A percentile compares a stretch with the other conserved stretches of the same genome.
Conservation (phyloP, 2,797 vertebrate genomes). For the Vireo griseus region DNA sequence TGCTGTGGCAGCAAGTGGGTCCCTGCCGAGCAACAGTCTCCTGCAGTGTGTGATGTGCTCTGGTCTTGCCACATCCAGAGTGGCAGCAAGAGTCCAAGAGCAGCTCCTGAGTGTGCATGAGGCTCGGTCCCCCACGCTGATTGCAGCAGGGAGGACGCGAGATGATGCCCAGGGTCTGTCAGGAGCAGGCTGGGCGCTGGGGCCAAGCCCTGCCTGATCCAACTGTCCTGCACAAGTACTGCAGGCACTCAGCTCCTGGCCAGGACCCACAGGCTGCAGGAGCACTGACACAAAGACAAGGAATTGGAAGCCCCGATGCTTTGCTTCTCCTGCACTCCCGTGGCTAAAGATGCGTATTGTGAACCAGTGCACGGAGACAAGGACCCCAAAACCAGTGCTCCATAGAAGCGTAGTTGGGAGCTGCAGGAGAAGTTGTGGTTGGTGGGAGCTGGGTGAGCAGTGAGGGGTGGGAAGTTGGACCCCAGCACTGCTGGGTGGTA, state of each 20-base stretch:
- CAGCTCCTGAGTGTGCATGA: neutral
- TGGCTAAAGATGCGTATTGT: fast-evolving
- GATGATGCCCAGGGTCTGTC: neutral
- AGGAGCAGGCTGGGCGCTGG: neutral
- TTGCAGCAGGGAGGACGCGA: neutral
- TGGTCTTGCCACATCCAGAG: neutral
- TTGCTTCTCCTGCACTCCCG: neutral
- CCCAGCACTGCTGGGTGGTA: neutral
- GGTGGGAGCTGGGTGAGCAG: neutral
- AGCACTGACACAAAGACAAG: neutral
- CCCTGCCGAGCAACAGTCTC: neutral
- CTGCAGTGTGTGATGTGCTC: fast-evolving
- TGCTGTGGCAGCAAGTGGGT: neutral
- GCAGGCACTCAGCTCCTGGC: neutral
- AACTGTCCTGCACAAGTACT: neutral
- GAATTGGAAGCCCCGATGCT: neutral
- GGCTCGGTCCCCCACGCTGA: fast-evolving
- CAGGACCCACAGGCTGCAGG: neutral
- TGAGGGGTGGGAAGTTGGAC: neutral
- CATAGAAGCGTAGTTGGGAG: neutral
- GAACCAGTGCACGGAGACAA: fast-evolving
- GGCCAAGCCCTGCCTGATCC: neutral
- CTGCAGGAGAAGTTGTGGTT: neutral
- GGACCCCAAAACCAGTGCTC: neutral
- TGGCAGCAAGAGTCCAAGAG: neutral